phyloP scores from a whole-genome alignment of 2,888 invertebrate species.

The Colletes collaris region DNA sequence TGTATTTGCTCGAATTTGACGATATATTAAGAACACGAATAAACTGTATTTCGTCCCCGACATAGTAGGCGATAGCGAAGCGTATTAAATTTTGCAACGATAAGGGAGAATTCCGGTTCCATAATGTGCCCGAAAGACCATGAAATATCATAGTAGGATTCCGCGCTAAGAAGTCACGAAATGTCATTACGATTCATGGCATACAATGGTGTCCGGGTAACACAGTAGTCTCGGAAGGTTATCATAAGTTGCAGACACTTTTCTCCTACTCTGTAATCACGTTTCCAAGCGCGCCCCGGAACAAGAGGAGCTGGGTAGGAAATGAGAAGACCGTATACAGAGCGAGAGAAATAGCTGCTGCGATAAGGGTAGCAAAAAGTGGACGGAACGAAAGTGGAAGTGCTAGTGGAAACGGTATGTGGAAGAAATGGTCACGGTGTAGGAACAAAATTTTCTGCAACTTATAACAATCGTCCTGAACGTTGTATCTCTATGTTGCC shows the following conservation, averaged over 20 bases:
- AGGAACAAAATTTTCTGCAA: conserved; percentile 31
- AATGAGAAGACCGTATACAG: background rate
- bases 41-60: background rate
- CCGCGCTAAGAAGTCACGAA: background rate
- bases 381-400: background rate
- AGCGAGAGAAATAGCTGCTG: background rate
- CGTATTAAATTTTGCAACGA: background rate
- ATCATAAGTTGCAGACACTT: conserved; percentile 21
- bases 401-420: conserved; percentile 8
- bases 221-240: background rate
- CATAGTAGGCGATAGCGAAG: background rate
- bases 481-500: conserved; percentile 24
- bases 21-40: background rate
- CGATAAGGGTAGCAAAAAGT: conserved; percentile 17
- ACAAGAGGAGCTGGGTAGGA: background rate
- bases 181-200: background rate
- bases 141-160: background rate
- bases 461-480: conserved; percentile 42
- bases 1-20: too few species aligned
- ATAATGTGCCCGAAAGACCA: background rate
- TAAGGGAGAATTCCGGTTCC: background rate
- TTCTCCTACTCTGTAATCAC: conserved; percentile 16
- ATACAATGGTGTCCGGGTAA: background rate
- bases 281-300: background rate
- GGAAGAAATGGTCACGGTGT: background rate